Base-by-base conservation (phyloP, 1,140 invertebrate genomes). In the Leptinotarsa undecemlineata region DNA sequence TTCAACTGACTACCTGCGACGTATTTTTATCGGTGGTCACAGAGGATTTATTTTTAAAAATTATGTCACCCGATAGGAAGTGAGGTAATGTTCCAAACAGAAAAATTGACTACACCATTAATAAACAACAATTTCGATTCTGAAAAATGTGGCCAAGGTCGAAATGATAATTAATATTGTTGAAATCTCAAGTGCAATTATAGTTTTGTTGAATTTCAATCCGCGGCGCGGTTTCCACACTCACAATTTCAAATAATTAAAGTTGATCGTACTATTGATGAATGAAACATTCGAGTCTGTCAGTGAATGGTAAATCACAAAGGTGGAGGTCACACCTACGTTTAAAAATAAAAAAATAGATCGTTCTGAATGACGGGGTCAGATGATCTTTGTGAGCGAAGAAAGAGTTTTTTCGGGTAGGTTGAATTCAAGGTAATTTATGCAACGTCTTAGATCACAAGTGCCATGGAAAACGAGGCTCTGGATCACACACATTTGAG, bases 21-120 rank as follows among this genome's bases (percentile, higher is more conserved):
- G 15, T 57, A 57, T 57, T 57, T 19, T 17, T 57, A 19, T 17
- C 15, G 4, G 15, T 57, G 17, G n/a, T 4, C 66, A 42, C n/a
- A 42, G 42, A 42, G 19, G 8, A 47, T 68, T 42, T 76, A 76
- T 76, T 76, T 76, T 76, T 76, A 76, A 64, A 72, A 69, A 42
- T 76, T 72, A 62, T 76, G 67, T 71, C 75, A 76, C 71, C 48
- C 42, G 67, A 48, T 48, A 48, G 26, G 20, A 19, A 19, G 57
- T 72, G 33, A 72, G 33, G 42, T 48, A 72, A 63, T 72, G 48
- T 48, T 63, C 71, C 19, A 42, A 64, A 72, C 60, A 69, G 62
- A 71, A 61, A 68, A 76, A 76, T 60, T 72, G 70, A 48, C 64
- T 62, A 47, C 68, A 47, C 66, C 66, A 68, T 68, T 68, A 68